phyloP scores from a whole-genome alignment of 2,113 vertebrate species.

The Dissostichus mawsoni region DNA sequence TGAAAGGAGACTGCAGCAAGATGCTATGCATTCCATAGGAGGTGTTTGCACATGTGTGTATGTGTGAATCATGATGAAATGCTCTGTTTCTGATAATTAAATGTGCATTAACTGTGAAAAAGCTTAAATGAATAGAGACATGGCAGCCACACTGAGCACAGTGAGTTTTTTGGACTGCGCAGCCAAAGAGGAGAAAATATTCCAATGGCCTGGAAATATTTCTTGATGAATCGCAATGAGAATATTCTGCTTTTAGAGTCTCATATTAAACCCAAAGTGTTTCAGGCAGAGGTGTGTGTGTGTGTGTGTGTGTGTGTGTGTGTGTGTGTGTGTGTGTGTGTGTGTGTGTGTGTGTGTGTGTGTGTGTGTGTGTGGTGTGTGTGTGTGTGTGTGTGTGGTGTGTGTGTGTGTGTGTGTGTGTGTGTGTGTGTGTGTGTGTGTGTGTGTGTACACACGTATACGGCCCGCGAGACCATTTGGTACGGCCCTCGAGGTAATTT shows the following conservation, averaged over 20 bases:
- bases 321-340: background rate
- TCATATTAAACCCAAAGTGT: constrained; percentile 59
- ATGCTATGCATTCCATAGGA: background rate
- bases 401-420: background rate
- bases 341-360: background rate
- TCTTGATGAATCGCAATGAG: constrained; percentile 53
- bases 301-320: background rate
- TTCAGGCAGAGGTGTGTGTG: constrained; percentile 25
- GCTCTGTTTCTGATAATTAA: background rate
- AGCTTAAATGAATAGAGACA: background rate
- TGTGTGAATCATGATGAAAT: constrained; percentile 11
- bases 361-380: constrained; percentile 15
- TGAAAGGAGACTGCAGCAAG: no score
- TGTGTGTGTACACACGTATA: no score
- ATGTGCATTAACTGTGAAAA: background rate
- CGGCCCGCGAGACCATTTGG: no score
- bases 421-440: no score
- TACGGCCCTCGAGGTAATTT: no score
- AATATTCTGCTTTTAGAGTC: constrained; percentile 37
- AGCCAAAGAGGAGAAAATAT: background rate
- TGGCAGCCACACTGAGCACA: background rate
- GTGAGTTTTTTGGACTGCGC: background rate
- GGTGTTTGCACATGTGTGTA: constrained; percentile 19
- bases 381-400: no score
- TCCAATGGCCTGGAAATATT: constrained; percentile 37